Conservation (phyloP, 2,888 invertebrate species). For the Dicranocentrus wangi region DNA sequence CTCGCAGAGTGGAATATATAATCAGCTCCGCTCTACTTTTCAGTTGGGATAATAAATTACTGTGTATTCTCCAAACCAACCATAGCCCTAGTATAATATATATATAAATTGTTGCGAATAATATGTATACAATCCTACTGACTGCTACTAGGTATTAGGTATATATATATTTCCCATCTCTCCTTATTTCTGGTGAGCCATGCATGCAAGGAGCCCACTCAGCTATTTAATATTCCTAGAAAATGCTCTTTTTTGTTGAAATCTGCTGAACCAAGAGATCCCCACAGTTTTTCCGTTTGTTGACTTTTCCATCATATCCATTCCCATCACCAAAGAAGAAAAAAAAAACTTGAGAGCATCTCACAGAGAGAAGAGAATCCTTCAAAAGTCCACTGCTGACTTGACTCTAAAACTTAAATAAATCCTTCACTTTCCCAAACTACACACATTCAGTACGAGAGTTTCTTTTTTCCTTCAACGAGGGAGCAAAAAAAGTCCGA, state of each 20-base stretch:
- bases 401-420: slow-evolving; percentile 10
- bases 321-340: slow-evolving; percentile 41
- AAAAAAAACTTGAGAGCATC: slow-evolving; percentile 1
- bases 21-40: too few species aligned
- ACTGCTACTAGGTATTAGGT: too few species aligned
- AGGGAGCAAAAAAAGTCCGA: too few species aligned
- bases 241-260: slow-evolving; percentile 45
- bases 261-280: slow-evolving; percentile 44
- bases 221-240: slow-evolving; percentile 61
- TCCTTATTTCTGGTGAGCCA: slow-evolving; percentile 14
- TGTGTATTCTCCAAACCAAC: too few species aligned
- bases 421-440: background rate
- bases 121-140: background rate
- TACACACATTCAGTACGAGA: background rate
- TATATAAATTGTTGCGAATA: slow-evolving; percentile 5
- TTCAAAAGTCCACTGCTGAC: slow-evolving; percentile 34
- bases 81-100: too few species aligned
- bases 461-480: too few species aligned
- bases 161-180: background rate
- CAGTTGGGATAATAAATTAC: too few species aligned
- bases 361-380: background rate
- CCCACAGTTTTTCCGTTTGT: slow-evolving; percentile 6
- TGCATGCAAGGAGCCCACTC: slow-evolving; percentile 28
- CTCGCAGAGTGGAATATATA: slow-evolving; percentile 1
- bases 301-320: slow-evolving; percentile 34